A percentile compares a stretch with the other conserved stretches of the same genome.
phyloP scores from a whole-genome alignment of 2,113 vertebrate genomes.

The Thomomys bottae region DNA sequence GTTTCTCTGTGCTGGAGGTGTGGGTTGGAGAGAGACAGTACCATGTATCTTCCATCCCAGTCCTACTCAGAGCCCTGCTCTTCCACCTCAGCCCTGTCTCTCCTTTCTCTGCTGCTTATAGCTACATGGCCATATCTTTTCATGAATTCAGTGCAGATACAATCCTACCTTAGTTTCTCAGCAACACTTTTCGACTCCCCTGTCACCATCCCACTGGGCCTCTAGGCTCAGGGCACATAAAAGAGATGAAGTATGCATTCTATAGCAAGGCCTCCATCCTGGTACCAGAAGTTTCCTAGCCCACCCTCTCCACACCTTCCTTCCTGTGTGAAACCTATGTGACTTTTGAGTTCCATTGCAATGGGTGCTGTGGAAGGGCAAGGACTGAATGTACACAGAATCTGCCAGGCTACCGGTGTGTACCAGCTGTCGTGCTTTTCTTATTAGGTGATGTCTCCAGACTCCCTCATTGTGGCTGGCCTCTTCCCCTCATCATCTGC shows the following conservation, averaged over 20 bases:
- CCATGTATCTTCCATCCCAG: fast-evolving
- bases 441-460: too few relatives aligned
- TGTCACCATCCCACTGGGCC: fast-evolving
- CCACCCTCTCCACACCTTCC: neutral
- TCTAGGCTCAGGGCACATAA: neutral
- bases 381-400: fast-evolving
- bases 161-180: neutral
- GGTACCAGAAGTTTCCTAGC: neutral
- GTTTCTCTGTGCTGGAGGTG: too few relatives aligned
- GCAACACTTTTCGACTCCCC: neutral
- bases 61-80: too few relatives aligned
- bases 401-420: neutral
- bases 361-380: too few relatives aligned
- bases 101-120: neutral
- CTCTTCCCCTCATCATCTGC: neutral
- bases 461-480: neutral
- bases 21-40: fast-evolving
- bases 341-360: neutral
- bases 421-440: neutral
- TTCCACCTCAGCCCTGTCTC: too few relatives aligned
- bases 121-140: neutral
- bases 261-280: neutral
- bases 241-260: too few relatives aligned
- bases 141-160: fast-evolving
- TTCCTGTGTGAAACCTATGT: neutral